phyloP scores from a whole-genome alignment of 1,140 invertebrate genomes.

The Pomacea maculata region DNA sequence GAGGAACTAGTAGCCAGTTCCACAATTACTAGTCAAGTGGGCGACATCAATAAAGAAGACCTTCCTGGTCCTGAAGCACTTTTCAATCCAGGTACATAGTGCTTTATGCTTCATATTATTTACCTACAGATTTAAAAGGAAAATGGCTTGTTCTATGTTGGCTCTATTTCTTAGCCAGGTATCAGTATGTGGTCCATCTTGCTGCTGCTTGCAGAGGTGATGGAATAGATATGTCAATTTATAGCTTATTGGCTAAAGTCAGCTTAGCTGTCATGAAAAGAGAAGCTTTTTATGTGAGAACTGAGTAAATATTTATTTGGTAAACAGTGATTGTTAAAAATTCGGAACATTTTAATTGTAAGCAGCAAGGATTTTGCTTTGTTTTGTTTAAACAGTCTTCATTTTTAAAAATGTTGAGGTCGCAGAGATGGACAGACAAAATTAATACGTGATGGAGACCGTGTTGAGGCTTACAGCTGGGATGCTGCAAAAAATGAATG shows the following conservation, averaged over 20 bases:
- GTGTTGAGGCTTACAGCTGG: constrained; percentile 77
- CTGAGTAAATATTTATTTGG: constrained; percentile 65
- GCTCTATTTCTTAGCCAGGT: too few relatives aligned
- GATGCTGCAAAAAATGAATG: constrained; percentile 76
- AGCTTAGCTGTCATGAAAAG: too few relatives aligned
- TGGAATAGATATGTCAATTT: too few relatives aligned
- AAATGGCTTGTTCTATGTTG: too few relatives aligned
- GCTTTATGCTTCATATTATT: too few relatives aligned
- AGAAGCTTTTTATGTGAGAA: too few relatives aligned
- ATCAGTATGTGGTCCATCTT: too few relatives aligned
- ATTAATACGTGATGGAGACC: constrained; percentile 79
- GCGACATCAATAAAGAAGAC: constrained; percentile 85
- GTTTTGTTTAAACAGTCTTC: neutral
- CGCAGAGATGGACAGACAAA: constrained; percentile 82
- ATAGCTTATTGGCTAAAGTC: too few relatives aligned
- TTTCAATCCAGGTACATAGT: constrained; percentile 73
- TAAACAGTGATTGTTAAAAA: neutral
- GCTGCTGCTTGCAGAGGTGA: too few relatives aligned
- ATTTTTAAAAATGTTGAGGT: constrained; percentile 35
- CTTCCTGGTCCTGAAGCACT: constrained; percentile 82
- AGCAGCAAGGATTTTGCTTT: neutral
- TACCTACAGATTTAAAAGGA: too few relatives aligned
- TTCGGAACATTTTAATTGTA: too few relatives aligned
- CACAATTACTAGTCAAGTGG: constrained; percentile 73
- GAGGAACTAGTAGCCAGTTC: constrained; percentile 76